Evolutionary conservation across 1,140 invertebrate genomes (phyloP), one percentile per base, ranked within the genome.

Genomic region (Drosophila carrolli): DNA sequence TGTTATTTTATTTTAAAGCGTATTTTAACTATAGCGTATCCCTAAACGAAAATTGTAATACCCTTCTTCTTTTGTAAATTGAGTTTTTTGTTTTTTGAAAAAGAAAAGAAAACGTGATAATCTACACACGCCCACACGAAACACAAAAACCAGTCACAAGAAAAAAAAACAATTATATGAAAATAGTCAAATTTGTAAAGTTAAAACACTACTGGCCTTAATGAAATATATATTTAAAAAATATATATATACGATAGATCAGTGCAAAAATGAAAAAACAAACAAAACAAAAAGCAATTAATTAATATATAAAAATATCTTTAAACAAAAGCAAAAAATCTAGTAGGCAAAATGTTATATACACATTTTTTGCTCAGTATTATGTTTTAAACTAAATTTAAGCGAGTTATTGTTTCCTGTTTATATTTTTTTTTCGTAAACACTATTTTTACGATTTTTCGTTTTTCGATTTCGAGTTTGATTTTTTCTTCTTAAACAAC

Each of bases 291-390:
- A 68, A 68, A 66, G 43, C 51, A 68, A 71, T 56, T 57, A 68
- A 66, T 53, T 71, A 68, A 56, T 56, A 56, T 70, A 56, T 38
- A 38, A 37, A 70, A 38, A 63, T 19, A 62, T 58, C 56, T 46
- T 40, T 53, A 66, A 59, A 46, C 10, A 48, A 38, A 86, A 78
- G 82, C 70, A 86, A 86, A 78, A 78, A 86, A 90, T 77, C 55
- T 74, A 74, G 62, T 70, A 80, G 78, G 73, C 76, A 85, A 82
- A 90, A 74, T 79, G 70, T 83, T 71, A 71, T 63, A 88, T 78
- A 83, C 80, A 83, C 78, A 84, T 88, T 88, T 91, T 91, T 90
- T 91, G 88, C 88, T 91, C 88, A 91, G 88, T 91, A 91, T 91
- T 91, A 91, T 91, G 82, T 91, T 91, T 83, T 91, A 91, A 91